phyloP scores from a whole-genome alignment of 2,888 invertebrate genomes.

The Eudemis profundana region DNA sequence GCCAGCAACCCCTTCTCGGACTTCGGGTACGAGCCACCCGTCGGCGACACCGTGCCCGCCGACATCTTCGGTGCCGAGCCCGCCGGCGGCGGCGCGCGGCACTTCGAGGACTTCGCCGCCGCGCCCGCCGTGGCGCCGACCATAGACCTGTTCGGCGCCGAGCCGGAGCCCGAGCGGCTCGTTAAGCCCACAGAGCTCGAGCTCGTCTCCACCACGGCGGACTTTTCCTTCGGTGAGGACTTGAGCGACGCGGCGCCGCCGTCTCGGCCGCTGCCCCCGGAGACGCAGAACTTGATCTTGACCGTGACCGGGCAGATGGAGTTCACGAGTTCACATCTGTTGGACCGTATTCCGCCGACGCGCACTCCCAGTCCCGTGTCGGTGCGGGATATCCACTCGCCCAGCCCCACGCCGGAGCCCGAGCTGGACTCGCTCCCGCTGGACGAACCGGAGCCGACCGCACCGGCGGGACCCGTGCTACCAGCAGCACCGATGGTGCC shows the following conservation, averaged over 20 bases:
- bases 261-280: constrained; percentile 88
- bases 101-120: constrained; percentile 60
- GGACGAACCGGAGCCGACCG: constrained; percentile 41
- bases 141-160: constrained; percentile 33
- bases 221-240: constrained; percentile 59
- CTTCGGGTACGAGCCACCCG: constrained; percentile 75
- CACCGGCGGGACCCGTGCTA: constrained; percentile 43
- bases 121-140: constrained; percentile 44
- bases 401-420: constrained; percentile 92
- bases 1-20: constrained; percentile 89
- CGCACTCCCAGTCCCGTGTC: constrained; percentile 95
- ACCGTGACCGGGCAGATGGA: constrained; percentile 96
- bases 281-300: constrained; percentile 93
- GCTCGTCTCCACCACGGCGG: constrained; percentile 64
- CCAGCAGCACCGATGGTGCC: constrained; percentile 59
- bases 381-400: constrained; percentile 92
- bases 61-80: constrained; percentile 78
- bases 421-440: constrained; percentile 73
- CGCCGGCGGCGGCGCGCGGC: constrained; percentile 66
- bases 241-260: constrained; percentile 68
- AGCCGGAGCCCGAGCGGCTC: constrained; percentile 55
- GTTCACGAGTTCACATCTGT: constrained; percentile 92
- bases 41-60: constrained; percentile 72
- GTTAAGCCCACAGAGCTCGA: constrained; percentile 75
- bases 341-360: constrained; percentile 93